phyloP scores from a whole-genome alignment of 2,888 invertebrate genomes.

The Dynastes grantii region DNA sequence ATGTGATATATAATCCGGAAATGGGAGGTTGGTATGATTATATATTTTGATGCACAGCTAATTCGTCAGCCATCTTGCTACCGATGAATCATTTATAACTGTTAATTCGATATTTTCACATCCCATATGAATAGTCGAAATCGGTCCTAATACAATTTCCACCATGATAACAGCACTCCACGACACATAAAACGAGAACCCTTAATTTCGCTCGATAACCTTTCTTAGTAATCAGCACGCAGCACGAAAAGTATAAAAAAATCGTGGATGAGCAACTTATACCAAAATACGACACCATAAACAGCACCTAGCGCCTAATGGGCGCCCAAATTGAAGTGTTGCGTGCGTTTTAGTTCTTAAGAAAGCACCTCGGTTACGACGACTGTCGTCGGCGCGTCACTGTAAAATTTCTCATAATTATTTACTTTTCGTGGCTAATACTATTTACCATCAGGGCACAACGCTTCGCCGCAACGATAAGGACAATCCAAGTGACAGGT shows the following conservation, averaged over 20 bases:
- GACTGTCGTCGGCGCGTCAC: slow-evolving; percentile 14
- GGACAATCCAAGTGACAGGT: slow-evolving; percentile 6
- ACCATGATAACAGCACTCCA: too few relatives aligned
- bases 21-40: too few relatives aligned
- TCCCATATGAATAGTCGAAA: too few relatives aligned
- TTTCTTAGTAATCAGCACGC: too few relatives aligned
- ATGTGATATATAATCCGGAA: too few relatives aligned
- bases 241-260: not conserved
- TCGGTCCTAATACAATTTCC: too few relatives aligned
- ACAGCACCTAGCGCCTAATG: not conserved
- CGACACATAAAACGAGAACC: too few relatives aligned
- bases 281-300: slow-evolving; percentile 7
- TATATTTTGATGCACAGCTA: too few relatives aligned
- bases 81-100: too few relatives aligned
- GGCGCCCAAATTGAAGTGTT: slow-evolving; percentile 26
- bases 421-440: slow-evolving; percentile 25
- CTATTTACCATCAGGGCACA: not conserved
- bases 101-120: too few relatives aligned
- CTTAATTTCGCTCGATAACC: too few relatives aligned
- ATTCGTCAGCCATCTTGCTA: too few relatives aligned
- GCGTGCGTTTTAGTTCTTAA: slow-evolving; percentile 19
- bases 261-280: not conserved
- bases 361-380: not conserved
- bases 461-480: slow-evolving; percentile 5
- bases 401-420: slow-evolving; percentile 34